Evolutionary conservation across 2,888 invertebrate genomes (phyloP).

Genomic region (Leucoma salicis): DNA sequence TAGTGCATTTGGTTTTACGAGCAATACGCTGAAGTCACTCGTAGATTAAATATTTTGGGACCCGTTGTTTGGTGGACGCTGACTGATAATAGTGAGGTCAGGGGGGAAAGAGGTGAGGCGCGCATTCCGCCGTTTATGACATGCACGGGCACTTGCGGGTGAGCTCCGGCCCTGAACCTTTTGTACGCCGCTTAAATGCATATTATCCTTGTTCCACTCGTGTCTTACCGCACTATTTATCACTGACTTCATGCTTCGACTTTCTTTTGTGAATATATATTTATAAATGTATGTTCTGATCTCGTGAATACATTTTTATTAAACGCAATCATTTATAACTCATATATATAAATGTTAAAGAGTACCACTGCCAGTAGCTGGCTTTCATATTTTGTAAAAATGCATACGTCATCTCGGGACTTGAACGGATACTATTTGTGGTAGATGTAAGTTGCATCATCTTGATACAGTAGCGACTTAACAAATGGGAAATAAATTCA

Average conservation of each 20-base stretch:
- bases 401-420: slow-evolving; percentile 51
- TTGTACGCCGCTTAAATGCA: slow-evolving; percentile 34
- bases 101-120: slow-evolving; percentile 38
- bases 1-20: slow-evolving; percentile 12
- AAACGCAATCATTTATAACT: no score
- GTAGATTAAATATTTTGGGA: slow-evolving; percentile 33
- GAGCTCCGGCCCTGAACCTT: slow-evolving; percentile 40
- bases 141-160: slow-evolving; percentile 41
- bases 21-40: slow-evolving; percentile 12
- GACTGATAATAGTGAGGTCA: slow-evolving; percentile 49
- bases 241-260: slow-evolving; percentile 26
- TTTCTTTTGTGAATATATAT: slow-evolving; percentile 23
- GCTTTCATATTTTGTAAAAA: slow-evolving; percentile 47
- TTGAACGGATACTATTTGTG: slow-evolving; percentile 70
- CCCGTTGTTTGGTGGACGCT: slow-evolving; percentile 49
- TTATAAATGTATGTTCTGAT: slow-evolving; percentile 18
- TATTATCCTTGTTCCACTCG: slow-evolving; percentile 40
- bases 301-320: slow-evolving; percentile 1
- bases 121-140: slow-evolving; percentile 62
- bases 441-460: slow-evolving; percentile 52
- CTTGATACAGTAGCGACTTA: slow-evolving; percentile 44
- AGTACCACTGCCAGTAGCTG: slow-evolving; percentile 34
- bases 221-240: slow-evolving; percentile 37
- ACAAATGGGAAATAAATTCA: slow-evolving; percentile 58
- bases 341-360: no score